Base-by-base conservation (phyloP, 2,888 invertebrate genomes). In the Hypsopygia costalis region DNA sequence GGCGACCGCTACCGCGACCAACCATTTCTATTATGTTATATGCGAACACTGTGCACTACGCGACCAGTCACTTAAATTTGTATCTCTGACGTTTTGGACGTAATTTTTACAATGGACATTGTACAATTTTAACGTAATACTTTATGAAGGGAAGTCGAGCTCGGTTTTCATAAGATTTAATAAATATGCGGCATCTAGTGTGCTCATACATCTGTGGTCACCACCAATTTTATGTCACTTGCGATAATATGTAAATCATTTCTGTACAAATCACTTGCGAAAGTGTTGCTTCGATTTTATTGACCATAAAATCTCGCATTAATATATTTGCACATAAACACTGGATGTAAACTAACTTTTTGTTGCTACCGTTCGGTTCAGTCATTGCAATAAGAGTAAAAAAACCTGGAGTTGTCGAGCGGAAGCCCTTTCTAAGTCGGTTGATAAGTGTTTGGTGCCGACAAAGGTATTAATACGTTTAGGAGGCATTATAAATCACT, bases 401-500 rank as follows among this genome's bases (percentile, higher is more conserved):
- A 69, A 71, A 62, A 61, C 43, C 16, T 2, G 16, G 57, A 54
- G 49, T 51, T 58, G 55, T 49, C 60, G 55, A 71, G 74, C 82
- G 82, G 83, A 83, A 85, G 82, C 80, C 69, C 62, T 54, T 56
- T 58, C 68, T 63, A 68, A 68, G 62, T 55, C 67, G 51, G 38
- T 51, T 69, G 81, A 81, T 82, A 82, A 80, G 69, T 62, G 63
- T 62, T 59, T 50, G 55, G 32, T 52, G 80, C 86, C 87, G 87
- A 85, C 87, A 87, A 87, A 85, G 85, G 73, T 56, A 61, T 71
- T 75, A 80, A 78, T 76, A 76, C 75, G 67, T 71, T 78, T 67
- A 67, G 71, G 63, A 51, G 60, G 71, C 65, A 69, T 75, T 85
- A 87, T 87, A 87, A 88, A 88, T 88, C 86, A 81, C 71, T 64